These are phyloP conservation scores for Astatotilapia flaviijosephi DNA, from an alignment of 2,113 vertebrate species.

Conservation along the genomic window DNA sequence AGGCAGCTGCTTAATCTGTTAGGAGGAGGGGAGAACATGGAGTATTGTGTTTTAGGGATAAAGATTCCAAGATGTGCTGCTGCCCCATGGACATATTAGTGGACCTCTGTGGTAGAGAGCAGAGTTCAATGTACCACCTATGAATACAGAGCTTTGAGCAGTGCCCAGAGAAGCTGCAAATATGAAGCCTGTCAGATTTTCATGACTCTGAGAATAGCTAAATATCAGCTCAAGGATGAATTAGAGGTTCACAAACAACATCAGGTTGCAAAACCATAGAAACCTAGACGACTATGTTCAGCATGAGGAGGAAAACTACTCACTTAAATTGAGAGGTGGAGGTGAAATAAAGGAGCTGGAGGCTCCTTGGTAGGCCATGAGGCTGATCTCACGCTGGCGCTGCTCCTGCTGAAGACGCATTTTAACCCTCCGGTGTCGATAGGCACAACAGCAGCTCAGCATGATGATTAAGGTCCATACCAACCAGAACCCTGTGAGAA, in stretches of 20 bases:
- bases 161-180: not conserved
- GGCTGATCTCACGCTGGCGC: slow-evolving; percentile 79
- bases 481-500: slow-evolving; percentile 79
- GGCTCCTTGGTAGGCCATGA: slow-evolving; percentile 82
- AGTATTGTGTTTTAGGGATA: not conserved
- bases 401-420: slow-evolving; percentile 81
- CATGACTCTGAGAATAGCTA: not conserved
- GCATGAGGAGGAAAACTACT: slow-evolving; percentile 27
- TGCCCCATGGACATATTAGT: not conserved
- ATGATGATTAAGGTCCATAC: slow-evolving; percentile 82
- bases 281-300: not conserved
- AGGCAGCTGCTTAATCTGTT: not conserved
- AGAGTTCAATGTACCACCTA: not conserved
- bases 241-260: not conserved
- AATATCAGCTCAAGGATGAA: not conserved
- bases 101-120: not conserved
- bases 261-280: not conserved
- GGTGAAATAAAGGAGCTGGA: slow-evolving; percentile 74
- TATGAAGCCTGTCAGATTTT: not conserved
- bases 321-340: slow-evolving; percentile 73
- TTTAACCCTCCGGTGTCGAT: slow-evolving; percentile 78
- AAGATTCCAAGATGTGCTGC: not conserved
- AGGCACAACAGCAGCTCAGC: slow-evolving; percentile 83
- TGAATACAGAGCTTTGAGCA: not conserved
- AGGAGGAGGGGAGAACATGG: not conserved